phyloP scores from a whole-genome alignment of 2,888 invertebrate species.

The Lycaena phlaeas region DNA sequence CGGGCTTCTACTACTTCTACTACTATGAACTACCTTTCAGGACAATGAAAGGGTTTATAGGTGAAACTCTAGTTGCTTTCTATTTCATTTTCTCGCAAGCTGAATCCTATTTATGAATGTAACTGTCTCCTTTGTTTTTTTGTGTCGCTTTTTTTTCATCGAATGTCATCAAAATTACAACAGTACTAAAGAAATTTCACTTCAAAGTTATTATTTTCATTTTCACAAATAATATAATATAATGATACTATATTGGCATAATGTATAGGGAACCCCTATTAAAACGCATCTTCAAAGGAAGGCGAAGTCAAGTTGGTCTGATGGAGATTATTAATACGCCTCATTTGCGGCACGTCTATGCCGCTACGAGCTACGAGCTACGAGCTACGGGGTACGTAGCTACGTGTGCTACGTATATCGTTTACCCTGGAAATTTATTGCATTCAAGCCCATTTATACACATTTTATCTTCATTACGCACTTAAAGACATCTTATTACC shows the following conservation, averaged over 20 bases:
- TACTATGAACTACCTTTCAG: too few relatives aligned
- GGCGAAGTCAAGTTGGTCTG: constrained; percentile 61
- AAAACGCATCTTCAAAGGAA: constrained; percentile 55
- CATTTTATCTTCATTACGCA: constrained; percentile 63
- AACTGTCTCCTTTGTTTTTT: too few relatives aligned
- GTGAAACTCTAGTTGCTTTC: too few relatives aligned
- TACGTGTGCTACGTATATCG: constrained; percentile 59
- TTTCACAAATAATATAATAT: neutral
- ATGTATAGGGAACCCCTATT: constrained; percentile 44
- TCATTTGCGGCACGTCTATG: constrained; percentile 61
- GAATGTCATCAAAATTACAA: too few relatives aligned
- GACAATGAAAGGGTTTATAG: too few relatives aligned
- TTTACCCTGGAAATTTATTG: constrained; percentile 69
- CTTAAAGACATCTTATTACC: constrained; percentile 40
- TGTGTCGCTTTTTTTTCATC: too few relatives aligned
- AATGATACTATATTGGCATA: too few relatives aligned
- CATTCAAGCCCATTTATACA: constrained; percentile 59
- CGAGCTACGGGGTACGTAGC: constrained; percentile 45
- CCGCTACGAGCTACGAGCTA: constrained; percentile 33
- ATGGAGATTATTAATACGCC: constrained; percentile 68
- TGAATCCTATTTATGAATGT: too few relatives aligned
- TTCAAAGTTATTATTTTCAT: too few relatives aligned
- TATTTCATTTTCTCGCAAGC: too few relatives aligned
- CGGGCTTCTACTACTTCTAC: too few relatives aligned
- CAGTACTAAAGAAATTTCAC: too few relatives aligned